Evolutionary conservation across 2,888 invertebrate genomes (phyloP).

Genomic region (Acronicta aceris): DNA sequence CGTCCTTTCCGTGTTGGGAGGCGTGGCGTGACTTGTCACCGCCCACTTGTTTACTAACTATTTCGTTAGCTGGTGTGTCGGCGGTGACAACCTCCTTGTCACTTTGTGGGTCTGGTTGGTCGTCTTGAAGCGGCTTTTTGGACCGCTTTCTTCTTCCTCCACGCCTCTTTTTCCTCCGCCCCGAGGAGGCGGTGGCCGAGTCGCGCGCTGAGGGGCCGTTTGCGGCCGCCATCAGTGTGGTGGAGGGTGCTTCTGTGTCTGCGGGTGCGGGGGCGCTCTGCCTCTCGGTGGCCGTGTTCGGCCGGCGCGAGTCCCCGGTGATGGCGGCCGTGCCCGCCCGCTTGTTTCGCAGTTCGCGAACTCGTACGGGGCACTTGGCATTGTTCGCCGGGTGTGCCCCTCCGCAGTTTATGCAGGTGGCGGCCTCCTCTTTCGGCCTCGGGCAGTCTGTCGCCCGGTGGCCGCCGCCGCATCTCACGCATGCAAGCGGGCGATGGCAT

Average conservation of each 20-base stretch:
- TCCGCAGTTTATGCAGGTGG: slow-evolving; percentile 38
- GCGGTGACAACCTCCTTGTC: no score
- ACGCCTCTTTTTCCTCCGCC: no score
- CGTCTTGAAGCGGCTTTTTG: no score
- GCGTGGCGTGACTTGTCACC: no score
- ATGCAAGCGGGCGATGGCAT: slow-evolving; percentile 26
- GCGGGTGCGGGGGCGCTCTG: no score
- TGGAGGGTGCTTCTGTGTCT: no score
- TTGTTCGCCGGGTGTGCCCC: slow-evolving; percentile 31
- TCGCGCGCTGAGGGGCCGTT: background rate
- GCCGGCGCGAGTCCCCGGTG: slow-evolving; percentile 1
- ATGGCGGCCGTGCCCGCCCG: slow-evolving; percentile 6
- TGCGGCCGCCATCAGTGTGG: background rate
- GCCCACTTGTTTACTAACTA: no score
- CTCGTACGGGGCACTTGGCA: slow-evolving; percentile 3
- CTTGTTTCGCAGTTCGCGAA: slow-evolving; percentile 16
- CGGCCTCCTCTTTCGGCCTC: slow-evolving; percentile 6
- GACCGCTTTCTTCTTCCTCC: no score
- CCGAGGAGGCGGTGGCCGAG: background rate
- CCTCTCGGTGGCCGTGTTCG: background rate
- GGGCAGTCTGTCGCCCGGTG: no score
- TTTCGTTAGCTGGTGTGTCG: no score
- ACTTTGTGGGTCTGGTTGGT: background rate
- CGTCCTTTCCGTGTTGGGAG: no score
- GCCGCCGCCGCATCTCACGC: slow-evolving; percentile 34